Base-by-base conservation (phyloP, 2,113 vertebrate genomes). In the Hystrix cristata region DNA sequence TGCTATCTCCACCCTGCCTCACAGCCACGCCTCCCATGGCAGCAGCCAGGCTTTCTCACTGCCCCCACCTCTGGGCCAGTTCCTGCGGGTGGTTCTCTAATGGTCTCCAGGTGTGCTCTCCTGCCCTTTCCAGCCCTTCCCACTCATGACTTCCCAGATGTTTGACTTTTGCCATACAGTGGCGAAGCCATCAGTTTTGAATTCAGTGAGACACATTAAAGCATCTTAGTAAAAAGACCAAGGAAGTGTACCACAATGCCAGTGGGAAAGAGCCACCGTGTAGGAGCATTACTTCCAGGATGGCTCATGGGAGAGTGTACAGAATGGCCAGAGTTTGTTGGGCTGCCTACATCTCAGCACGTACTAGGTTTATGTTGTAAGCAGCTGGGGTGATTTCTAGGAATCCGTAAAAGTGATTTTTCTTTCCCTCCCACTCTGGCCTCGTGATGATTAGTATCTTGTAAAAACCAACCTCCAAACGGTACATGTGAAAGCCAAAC, bases 61-160 rank as follows among this genome's bases (percentile, higher is more conserved):
- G 0, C 6, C 25, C 38, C 48, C 38, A 13, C 29, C 16, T 34
- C 51, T 19, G 18, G 0, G 3, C 0, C 0, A 46, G 1, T 72
- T 72, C 78, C 88, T 27, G 62, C 13, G 0, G 27, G 19, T 14
- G 14, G 15, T 19, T 92, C 60, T 80, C 21, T 60, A 69, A 64
- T 65, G 1, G 0, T 19, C 69, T 48, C 91, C 81, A 80, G 81
- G 27, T 87, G 81, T 23, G 12, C 46, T n/a, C 46, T 93, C 43
- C 48, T 93, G 38, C 76, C 55, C 74, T 51, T 38, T 18, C 27
- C 48, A 27, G n/a, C 59, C 60, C 59, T 88, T 69, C 76, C 51
- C 86, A 55, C 43, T 55, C 34, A 14, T 76, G 87, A 55, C 46
- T 48, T 65, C 38, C 43, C 90, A 51, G 65, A 79, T 85, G 72